Conservation (phyloP, 2,113 vertebrate species). For the Apeltes quadracus region DNA sequence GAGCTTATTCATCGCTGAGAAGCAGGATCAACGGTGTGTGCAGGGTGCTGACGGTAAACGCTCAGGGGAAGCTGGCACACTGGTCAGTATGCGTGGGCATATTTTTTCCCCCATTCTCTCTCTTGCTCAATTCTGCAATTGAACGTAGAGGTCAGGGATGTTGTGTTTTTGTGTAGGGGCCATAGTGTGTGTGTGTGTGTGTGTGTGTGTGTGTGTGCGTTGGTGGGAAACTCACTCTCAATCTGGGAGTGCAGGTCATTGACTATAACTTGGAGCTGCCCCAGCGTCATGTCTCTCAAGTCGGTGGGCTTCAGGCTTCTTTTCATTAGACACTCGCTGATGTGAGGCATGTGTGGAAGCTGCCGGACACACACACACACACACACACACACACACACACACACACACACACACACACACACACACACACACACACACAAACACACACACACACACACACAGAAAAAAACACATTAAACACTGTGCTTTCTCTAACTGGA, state of each 20-base stretch:
- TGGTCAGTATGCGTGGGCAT: slow-evolving; percentile 49
- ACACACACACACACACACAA: neutral
- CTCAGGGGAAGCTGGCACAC: slow-evolving; percentile 40
- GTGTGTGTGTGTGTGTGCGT: slow-evolving; percentile 6
- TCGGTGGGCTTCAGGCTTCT: slow-evolving; percentile 94
- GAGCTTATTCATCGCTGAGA: slow-evolving; percentile 53
- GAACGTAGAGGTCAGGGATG: slow-evolving; percentile 33
- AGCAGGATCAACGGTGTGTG: slow-evolving; percentile 35
- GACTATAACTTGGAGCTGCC: slow-evolving; percentile 98
- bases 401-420: neutral
- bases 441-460: neutral
- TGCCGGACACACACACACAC: slow-evolving; percentile 53
- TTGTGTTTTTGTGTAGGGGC: neutral
- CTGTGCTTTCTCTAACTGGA: neutral
- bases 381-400: neutral
- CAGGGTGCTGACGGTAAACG: slow-evolving; percentile 53
- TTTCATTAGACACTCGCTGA: slow-evolving; percentile 99
- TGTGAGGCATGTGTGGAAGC: slow-evolving; percentile 98
- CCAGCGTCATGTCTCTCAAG: slow-evolving; percentile 95
- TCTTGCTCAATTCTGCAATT: slow-evolving; percentile 58
- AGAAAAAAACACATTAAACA: neutral
- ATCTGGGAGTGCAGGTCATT: slow-evolving; percentile 99
- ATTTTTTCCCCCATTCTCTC: slow-evolving; percentile 53
- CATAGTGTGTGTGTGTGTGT: neutral
- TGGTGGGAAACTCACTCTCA: slow-evolving; percentile 86